Percentiles rank a stretch among this genome's conserved stretches.
Conservation (phyloP, 2,797 vertebrate species). For the Anisognathus igniventris region DNA sequence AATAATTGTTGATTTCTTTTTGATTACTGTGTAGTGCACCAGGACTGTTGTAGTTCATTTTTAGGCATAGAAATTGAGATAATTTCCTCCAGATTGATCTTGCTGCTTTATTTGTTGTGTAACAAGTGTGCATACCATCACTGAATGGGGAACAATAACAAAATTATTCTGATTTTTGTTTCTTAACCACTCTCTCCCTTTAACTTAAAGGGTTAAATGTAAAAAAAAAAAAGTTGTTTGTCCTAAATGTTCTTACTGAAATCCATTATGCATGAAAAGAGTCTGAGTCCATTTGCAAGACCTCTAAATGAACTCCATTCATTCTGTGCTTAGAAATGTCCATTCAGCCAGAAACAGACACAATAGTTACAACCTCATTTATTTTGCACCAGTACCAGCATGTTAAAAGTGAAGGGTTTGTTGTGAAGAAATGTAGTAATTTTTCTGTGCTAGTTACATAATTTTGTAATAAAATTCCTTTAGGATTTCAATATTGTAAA, state of each 20-base stretch:
- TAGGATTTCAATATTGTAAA: neutral
- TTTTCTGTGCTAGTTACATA: slow-evolving; percentile 59
- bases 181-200: neutral
- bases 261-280: slow-evolving; percentile 80
- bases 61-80: neutral
- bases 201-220: slow-evolving; percentile 10
- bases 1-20: neutral
- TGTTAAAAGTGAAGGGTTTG: slow-evolving; percentile 56
- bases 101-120: neutral
- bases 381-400: slow-evolving; percentile 54
- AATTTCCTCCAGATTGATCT: neutral
- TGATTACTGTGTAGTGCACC: neutral
- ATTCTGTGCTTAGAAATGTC: slow-evolving; percentile 86
- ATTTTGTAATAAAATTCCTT: slow-evolving; percentile 24
- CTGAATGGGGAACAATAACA: neutral
- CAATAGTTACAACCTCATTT: slow-evolving; percentile 75
- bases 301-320: slow-evolving; percentile 88
- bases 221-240: slow-evolving; percentile 36
- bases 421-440: slow-evolving; percentile 50
- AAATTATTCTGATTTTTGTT: neutral
- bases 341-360: slow-evolving; percentile 72
- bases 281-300: slow-evolving; percentile 73
- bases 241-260: slow-evolving; percentile 64
- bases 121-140: neutral
- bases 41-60: neutral